A percentile compares a stretch with the other conserved stretches of the same genome.
These are phyloP conservation scores for Eurois occulta DNA, from an alignment of 2,888 invertebrate species.

Conservation along the genomic window DNA sequence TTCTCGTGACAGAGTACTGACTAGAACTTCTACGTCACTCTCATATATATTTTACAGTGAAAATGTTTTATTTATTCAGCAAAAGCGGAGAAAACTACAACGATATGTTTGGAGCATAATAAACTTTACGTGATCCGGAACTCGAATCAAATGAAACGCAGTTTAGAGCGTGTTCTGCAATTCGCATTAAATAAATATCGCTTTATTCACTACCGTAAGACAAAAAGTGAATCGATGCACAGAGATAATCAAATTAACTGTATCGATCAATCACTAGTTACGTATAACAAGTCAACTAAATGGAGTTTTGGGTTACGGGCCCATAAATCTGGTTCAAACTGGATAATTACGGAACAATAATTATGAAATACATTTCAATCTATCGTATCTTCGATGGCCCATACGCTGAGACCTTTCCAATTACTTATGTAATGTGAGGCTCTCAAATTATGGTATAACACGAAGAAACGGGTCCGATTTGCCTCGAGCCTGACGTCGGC, in stretches of 20 bases:
- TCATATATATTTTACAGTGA: conserved; percentile 10
- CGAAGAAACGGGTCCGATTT: conserved; percentile 71
- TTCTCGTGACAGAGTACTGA: conserved; percentile 25
- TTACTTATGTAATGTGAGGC: conserved; percentile 77
- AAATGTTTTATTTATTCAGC: conserved; percentile 19
- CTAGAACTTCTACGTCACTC: conserved; percentile 16
- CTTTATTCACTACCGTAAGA: conserved; percentile 31
- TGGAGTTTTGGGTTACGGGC: conserved; percentile 76
- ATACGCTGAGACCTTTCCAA: conserved; percentile 72
- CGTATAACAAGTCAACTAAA: conserved; percentile 69
- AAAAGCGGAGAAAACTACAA: conserved; percentile 10
- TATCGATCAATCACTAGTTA: conserved; percentile 68
- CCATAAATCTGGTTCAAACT: conserved; percentile 77
- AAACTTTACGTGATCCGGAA: conserved; percentile 32
- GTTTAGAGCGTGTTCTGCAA: conserved; percentile 20
- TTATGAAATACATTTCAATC: conserved; percentile 80
- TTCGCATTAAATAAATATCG: conserved; percentile 31
- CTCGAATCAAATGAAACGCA: conserved; percentile 10
- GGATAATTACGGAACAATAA: conserved; percentile 79
- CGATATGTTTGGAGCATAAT: neutral
- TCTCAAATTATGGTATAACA: conserved; percentile 71
- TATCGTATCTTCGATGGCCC: conserved; percentile 71
- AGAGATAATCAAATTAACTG: conserved; percentile 59
- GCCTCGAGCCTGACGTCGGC: conserved; percentile 66
- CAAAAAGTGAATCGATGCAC: conserved; percentile 48